phyloP scores from a whole-genome alignment of 2,113 vertebrate genomes.

The Cnemophilus loriae region DNA sequence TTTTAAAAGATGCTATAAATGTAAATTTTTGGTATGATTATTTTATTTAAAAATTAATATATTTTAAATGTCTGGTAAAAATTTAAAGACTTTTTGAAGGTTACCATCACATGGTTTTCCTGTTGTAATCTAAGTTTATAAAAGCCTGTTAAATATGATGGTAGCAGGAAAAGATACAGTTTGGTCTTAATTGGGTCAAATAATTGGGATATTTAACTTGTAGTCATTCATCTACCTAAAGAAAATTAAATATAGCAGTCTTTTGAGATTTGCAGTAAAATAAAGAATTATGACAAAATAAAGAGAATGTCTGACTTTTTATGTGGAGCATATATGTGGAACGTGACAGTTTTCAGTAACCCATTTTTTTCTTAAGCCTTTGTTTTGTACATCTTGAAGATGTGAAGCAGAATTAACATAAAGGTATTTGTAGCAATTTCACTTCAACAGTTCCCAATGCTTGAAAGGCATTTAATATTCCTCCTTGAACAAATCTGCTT shows the following conservation, averaged over 20 bases:
- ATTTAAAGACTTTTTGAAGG: not conserved
- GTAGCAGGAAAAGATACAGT: not conserved
- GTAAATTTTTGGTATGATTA: not conserved
- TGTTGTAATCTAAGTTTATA: not conserved
- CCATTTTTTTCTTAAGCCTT: not conserved
- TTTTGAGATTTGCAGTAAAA: not conserved
- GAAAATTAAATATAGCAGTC: not conserved
- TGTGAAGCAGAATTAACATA: not conserved
- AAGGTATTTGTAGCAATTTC: not conserved
- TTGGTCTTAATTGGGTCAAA: not conserved
- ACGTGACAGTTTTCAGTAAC: not conserved
- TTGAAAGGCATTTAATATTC: not conserved
- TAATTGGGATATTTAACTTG: not conserved
- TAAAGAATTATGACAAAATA: not conserved
- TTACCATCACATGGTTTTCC: not conserved
- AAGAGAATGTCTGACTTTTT: not conserved
- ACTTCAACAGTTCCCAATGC: not conserved
- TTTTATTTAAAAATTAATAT: not conserved
- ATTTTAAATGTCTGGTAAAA: not conserved
- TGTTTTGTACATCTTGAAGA: not conserved
- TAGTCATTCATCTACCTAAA: not conserved
- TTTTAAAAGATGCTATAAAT: not conserved
- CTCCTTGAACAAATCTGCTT: not conserved
- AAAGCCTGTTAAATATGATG: not conserved
- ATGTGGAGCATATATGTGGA: not conserved